A percentile compares a stretch with the other conserved stretches of the same genome.
phyloP scores from a whole-genome alignment of 2,113 vertebrate species.

The Odontesthes bonariensis region DNA sequence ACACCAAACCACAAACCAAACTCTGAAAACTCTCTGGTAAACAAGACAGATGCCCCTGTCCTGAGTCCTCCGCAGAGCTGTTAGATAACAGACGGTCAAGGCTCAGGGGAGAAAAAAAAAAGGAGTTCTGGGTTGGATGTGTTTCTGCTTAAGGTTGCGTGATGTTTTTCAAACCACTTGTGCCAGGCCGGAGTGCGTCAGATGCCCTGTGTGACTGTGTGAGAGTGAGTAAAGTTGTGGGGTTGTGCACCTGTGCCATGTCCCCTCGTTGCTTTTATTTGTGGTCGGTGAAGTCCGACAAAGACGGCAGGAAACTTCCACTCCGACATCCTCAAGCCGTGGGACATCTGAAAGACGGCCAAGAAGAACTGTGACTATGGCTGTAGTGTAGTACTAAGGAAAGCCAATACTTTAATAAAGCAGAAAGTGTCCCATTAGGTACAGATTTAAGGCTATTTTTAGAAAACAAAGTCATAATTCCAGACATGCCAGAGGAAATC shows the following conservation, averaged over 20 bases:
- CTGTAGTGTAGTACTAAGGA: not conserved
- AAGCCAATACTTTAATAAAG: constrained; percentile 7
- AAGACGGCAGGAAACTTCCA: constrained; percentile 41
- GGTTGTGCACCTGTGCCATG: constrained; percentile 63
- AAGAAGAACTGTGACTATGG: constrained; percentile 1
- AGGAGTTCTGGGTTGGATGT: constrained; percentile 21
- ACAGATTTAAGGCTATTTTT: not conserved
- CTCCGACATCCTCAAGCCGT: constrained; percentile 19
- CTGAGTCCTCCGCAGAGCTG: constrained; percentile 8
- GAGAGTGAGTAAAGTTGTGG: constrained; percentile 52
- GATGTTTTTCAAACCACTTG: constrained; percentile 56
- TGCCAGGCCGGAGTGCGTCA: constrained; percentile 53
- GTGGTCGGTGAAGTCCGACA: constrained; percentile 13
- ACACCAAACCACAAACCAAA: constrained; percentile 53
- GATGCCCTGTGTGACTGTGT: constrained; percentile 33
- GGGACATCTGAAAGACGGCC: constrained; percentile 19
- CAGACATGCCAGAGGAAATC: not conserved
- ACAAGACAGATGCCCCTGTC: not conserved
- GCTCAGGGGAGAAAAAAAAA: not conserved
- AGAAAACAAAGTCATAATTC: not conserved
- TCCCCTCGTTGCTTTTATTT: constrained; percentile 15
- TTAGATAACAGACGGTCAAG: not conserved
- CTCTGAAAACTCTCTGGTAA: constrained; percentile 23
- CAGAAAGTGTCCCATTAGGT: not conserved
- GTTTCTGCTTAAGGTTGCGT: constrained; percentile 57